Percentiles rank a stretch among this genome's conserved stretches.
Conservation (phyloP, 2,888 invertebrate species). For the Zeuzera pyrina region DNA sequence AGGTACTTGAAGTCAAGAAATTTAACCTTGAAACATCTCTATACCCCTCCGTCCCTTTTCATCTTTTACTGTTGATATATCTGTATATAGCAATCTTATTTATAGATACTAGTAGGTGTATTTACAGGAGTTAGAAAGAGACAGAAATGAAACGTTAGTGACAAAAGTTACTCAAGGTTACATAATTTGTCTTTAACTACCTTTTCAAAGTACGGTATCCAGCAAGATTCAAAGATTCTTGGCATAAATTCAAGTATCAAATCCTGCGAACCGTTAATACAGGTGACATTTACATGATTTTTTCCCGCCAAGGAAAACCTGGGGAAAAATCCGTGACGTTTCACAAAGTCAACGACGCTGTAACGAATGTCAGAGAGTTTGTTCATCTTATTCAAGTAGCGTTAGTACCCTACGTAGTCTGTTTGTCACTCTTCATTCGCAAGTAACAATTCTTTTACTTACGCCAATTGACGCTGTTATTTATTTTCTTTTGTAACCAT, state of each 20-base stretch:
- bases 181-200: too few relatives aligned
- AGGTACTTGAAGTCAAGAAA: too few relatives aligned
- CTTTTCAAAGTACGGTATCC: too few relatives aligned
- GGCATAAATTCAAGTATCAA: conserved; percentile 29
- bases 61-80: too few relatives aligned
- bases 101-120: too few relatives aligned
- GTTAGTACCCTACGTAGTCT: conserved; percentile 14
- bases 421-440: conserved; percentile 43
- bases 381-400: conserved; percentile 36
- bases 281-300: conserved; percentile 43
- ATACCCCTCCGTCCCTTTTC: too few relatives aligned
- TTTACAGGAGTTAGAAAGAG: too few relatives aligned
- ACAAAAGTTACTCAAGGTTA: too few relatives aligned
- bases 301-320: conserved; percentile 16
- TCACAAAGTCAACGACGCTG: conserved; percentile 29
- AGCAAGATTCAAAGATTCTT: not conserved
- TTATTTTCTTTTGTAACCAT: not conserved
- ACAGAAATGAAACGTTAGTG: too few relatives aligned
- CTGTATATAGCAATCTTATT: too few relatives aligned
- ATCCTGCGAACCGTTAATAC: conserved; percentile 14
- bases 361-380: conserved; percentile 32
- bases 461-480: conserved; percentile 7
- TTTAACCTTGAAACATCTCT: too few relatives aligned
- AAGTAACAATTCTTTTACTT: conserved; percentile 34
- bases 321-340: conserved; percentile 24